A percentile compares a stretch with the other conserved stretches of the same genome.
These are phyloP conservation scores for Theristicus caerulescens DNA, from an alignment of 2,113 vertebrate genomes.

Conservation along the genomic window DNA sequence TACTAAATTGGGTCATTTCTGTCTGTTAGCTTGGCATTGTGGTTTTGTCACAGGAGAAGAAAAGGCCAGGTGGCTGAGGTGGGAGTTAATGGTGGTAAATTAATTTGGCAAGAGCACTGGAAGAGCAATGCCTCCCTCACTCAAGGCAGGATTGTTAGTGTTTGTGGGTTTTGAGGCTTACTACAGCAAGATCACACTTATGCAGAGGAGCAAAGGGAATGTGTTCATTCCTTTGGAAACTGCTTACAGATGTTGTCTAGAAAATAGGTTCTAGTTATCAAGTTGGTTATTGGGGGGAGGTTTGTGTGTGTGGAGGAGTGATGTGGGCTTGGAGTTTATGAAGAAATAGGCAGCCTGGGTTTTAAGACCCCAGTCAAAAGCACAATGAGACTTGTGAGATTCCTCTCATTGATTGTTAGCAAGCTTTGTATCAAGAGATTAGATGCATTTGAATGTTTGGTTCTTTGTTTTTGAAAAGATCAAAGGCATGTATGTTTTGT, in stretches of 20 bases:
- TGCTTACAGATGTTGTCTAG: neutral
- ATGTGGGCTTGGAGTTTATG: neutral
- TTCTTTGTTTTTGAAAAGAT: neutral
- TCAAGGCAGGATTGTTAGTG: neutral
- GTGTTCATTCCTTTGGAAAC: neutral
- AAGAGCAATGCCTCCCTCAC: neutral
- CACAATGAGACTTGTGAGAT: neutral
- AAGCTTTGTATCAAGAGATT: neutral
- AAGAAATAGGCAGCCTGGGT: neutral
- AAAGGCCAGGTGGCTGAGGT: neutral
- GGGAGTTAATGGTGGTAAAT: neutral
- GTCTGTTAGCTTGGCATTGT: neutral
- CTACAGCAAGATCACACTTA: neutral
- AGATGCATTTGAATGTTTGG: neutral
- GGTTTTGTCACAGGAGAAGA: neutral
- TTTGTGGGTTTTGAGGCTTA: neutral
- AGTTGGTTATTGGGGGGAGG: neutral
- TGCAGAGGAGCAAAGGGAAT: neutral
- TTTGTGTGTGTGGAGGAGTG: neutral
- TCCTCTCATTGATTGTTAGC: neutral
- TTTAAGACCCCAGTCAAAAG: neutral
- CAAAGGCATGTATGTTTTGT: neutral
- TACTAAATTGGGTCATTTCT: neutral
- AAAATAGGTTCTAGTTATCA: neutral
- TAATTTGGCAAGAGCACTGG: neutral